Evolutionary conservation across 2,888 invertebrate genomes (phyloP).

Genomic region (Lissonota sp.): DNA sequence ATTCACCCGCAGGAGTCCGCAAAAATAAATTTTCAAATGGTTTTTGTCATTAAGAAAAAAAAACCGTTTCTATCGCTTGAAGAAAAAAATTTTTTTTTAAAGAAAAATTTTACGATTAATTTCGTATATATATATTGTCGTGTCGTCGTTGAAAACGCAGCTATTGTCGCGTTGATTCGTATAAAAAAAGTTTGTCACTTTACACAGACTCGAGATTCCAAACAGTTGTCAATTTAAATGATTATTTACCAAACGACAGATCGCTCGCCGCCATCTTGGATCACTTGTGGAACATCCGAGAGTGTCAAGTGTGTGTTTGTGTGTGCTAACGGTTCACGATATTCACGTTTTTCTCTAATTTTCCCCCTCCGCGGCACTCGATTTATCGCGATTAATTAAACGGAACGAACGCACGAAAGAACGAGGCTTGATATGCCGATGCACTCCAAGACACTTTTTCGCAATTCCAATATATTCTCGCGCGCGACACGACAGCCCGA

Average conservation of each 20-base stretch:
- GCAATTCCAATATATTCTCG: slow-evolving; percentile 24
- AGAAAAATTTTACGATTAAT: no score
- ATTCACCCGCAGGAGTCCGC: no score
- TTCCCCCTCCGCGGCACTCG: neutral
- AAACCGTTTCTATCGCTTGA: no score
- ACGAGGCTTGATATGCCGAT: neutral
- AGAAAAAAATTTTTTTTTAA: no score
- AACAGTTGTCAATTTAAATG: slow-evolving; percentile 43
- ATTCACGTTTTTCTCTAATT: slow-evolving; percentile 8
- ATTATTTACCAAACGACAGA: slow-evolving; percentile 83
- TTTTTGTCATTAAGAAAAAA: no score
- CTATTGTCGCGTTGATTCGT: no score
- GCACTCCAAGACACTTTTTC: neutral
- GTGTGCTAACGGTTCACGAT: slow-evolving; percentile 44
- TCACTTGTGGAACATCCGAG: slow-evolving; percentile 80
- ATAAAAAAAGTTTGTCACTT: slow-evolving; percentile 10
- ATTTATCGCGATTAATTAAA: neutral
- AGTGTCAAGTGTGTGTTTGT: slow-evolving; percentile 44
- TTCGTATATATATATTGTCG: no score
- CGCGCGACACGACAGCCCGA: slow-evolving; percentile 10
- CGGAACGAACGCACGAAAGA: neutral
- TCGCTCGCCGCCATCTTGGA: slow-evolving; percentile 83
- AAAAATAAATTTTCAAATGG: no score
- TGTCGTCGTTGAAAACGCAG: no score
- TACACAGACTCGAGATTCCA: neutral